Evolutionary conservation across 2,797 vertebrate genomes (phyloP), one percentile per base, ranked within the genome.

Genomic region (Paratrypauchen microcephalus): DNA sequence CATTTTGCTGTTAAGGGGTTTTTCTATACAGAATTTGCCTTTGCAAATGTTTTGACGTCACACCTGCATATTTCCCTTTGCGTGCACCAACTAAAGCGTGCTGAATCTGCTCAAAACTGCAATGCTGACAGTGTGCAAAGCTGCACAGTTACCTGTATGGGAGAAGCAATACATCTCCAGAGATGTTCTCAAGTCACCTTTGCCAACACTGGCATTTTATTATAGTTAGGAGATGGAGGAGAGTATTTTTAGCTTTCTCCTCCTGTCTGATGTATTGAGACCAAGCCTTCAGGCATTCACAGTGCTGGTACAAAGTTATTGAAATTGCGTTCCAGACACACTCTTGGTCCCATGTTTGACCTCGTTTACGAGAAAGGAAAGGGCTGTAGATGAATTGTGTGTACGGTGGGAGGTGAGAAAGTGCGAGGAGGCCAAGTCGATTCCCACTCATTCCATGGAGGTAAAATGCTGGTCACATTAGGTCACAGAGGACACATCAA

Each of bases 291-390:
- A 13, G 83, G 89, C 85, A 3, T 86, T 91, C 85, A 77, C 70
- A 0, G 63, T 2, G 26, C 75, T 63, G 68, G 77, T 71, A 78
- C 81, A 12, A 62, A 88, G 90, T 88, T 88, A 91, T 85, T 92
- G 88, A 88, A 91, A 92, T 90, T 92, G 90, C 87, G 91, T 92
- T 91, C 81, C 76, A 63, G 18, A 67, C 69, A 87, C 87, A 77
- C 91, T 91, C 91, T 65, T 77, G 87, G 87, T 88, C 84, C 78
- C 72, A 13, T 39, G 72, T 84, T 89, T 92, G 89, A 92, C 88
- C 88, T 82, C 83, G 21, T 92, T 92, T 88, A 89, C 15, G 70
- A 75, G 83, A 80, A 78, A 75, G 80, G 77, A 87, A 85, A 69
- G 76, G 82, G 74, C 71, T 50, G 26, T 56, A 23, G 86, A 89